Percentiles rank a stretch among this genome's conserved stretches.
Evolutionary conservation across 2,888 invertebrate genomes (phyloP).

Genomic region (Tyria jacobaeae): DNA sequence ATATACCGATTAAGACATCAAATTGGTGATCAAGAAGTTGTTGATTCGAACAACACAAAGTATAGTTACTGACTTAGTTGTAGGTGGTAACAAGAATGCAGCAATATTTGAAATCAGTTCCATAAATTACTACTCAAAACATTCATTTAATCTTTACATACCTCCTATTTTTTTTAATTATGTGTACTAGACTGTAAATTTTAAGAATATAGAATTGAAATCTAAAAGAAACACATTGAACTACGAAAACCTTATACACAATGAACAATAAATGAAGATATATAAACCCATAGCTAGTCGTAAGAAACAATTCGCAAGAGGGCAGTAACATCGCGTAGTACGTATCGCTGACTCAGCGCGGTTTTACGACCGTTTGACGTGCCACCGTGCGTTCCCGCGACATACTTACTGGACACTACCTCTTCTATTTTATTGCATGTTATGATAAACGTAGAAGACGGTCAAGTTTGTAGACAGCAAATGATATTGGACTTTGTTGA

Average conservation of each 20-base stretch:
- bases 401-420: conserved; percentile 33
- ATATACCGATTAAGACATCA: too few species aligned
- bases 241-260: conserved; percentile 13
- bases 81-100: too few species aligned
- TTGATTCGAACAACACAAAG: too few species aligned
- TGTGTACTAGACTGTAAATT: too few species aligned
- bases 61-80: too few species aligned
- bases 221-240: background rate
- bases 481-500: conserved; percentile 5
- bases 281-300: conserved; percentile 23
- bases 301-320: conserved; percentile 10
- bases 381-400: conserved; percentile 14
- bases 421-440: conserved; percentile 41
- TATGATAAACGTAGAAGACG: conserved; percentile 19
- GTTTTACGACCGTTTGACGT: conserved; percentile 37
- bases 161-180: too few species aligned
- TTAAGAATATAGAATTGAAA: too few species aligned
- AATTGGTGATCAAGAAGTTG: too few species aligned
- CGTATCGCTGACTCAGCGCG: conserved; percentile 25
- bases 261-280: conserved; percentile 21
- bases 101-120: too few species aligned
- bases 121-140: background rate
- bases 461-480: background rate
- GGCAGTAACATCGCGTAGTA: conserved; percentile 10
- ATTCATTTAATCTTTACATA: too few species aligned